Conservation (phyloP, 2,113 vertebrate species). For the Oryzias curvinotus region DNA sequence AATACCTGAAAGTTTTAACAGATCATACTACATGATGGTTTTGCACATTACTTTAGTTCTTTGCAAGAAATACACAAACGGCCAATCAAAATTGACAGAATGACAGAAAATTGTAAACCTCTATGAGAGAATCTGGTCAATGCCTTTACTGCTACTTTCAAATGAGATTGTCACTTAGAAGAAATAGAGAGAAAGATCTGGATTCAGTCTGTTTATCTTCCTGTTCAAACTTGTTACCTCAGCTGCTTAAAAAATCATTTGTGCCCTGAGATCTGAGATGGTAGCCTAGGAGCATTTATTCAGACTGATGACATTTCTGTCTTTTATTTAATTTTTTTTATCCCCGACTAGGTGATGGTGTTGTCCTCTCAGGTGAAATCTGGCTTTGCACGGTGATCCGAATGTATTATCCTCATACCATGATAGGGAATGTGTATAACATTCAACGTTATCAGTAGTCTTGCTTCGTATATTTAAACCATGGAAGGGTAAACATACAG, state of each 20-base stretch:
- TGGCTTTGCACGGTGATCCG: background rate
- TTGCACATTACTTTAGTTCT: no score
- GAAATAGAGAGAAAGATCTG: constrained; percentile 16
- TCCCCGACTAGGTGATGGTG: constrained; percentile 20
- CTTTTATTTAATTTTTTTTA: constrained; percentile 12
- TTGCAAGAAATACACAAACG: background rate
- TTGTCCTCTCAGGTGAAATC: constrained; percentile 21
- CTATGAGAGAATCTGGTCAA: background rate
- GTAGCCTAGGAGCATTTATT: constrained; percentile 53
- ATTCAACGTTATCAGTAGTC: background rate
- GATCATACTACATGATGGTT: no score
- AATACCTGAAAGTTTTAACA: no score
- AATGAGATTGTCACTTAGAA: background rate
- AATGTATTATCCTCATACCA: background rate
- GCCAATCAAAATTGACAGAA: background rate
- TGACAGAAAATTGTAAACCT: background rate
- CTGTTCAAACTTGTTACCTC: constrained; percentile 35
- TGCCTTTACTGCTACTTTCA: background rate
- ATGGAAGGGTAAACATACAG: background rate
- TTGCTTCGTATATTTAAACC: background rate
- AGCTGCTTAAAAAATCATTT: constrained; percentile 43
- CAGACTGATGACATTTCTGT: constrained; percentile 60
- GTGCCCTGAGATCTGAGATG: constrained; percentile 20
- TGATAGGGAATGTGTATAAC: background rate
- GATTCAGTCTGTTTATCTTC: constrained; percentile 32